Percentiles rank a stretch among this genome's conserved stretches.
phyloP scores from a whole-genome alignment of 2,113 vertebrate genomes.

The Mesitornis unicolor region DNA sequence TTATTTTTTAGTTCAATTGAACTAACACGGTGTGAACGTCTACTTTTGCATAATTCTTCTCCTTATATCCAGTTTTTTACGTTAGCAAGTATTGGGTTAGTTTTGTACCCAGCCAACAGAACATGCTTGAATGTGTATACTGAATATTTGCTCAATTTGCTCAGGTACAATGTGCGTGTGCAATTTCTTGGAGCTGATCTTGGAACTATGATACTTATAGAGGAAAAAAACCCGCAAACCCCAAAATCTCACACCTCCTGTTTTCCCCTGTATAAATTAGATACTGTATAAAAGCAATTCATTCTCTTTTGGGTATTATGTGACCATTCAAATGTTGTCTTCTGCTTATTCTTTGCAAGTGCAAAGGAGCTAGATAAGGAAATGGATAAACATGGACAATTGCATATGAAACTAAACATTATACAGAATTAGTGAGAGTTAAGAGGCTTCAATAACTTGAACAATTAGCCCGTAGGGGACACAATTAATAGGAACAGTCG shows the following conservation, averaged over 20 bases:
- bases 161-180: background rate
- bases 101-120: background rate
- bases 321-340: background rate
- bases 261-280: background rate
- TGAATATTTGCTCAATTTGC: background rate
- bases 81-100: background rate
- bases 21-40: background rate
- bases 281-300: background rate
- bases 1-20: background rate
- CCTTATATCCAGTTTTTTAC: background rate
- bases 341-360: background rate
- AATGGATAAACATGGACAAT: slow-evolving; percentile 18
- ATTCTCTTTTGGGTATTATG: background rate
- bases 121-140: background rate
- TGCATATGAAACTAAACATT: slow-evolving; percentile 12
- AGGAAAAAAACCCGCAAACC: accelerated
- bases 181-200: background rate
- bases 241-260: background rate
- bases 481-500: background rate
- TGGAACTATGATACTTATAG: background rate
- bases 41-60: background rate
- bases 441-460: slow-evolving; percentile 5
- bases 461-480: slow-evolving; percentile 1
- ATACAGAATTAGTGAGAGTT: slow-evolving; percentile 3
- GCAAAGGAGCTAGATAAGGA: background rate